phyloP scores from a whole-genome alignment of 2,888 invertebrate species.

The Pimpla rufipes region DNA sequence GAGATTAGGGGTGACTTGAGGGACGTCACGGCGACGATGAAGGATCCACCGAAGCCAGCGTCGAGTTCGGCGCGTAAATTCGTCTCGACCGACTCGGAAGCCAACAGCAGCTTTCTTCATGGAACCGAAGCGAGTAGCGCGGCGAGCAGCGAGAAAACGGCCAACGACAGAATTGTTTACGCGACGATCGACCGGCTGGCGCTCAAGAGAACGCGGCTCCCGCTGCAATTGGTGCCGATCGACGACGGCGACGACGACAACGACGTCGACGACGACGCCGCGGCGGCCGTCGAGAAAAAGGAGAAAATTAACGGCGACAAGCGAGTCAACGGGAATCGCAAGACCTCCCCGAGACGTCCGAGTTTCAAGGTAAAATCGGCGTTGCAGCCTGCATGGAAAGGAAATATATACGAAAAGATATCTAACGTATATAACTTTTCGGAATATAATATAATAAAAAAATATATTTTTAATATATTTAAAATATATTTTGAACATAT shows the following conservation, averaged over 20 bases:
- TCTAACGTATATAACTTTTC: too few species aligned
- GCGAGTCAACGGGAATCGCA: slow-evolving; percentile 53
- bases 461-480: too few species aligned
- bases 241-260: slow-evolving; percentile 72
- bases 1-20: not conserved
- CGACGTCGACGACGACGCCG: slow-evolving; percentile 61
- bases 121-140: slow-evolving; percentile 42
- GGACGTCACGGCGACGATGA: not conserved
- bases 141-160: slow-evolving; percentile 12
- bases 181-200: slow-evolving; percentile 82
- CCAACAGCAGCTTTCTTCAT: slow-evolving; percentile 63
- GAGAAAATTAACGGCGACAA: slow-evolving; percentile 58
- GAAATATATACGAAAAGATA: too few species aligned
- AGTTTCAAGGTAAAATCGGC: slow-evolving; percentile 72
- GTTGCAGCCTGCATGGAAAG: too few species aligned
- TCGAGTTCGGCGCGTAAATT: not conserved
- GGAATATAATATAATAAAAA: too few species aligned
- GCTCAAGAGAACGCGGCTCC: slow-evolving; percentile 78
- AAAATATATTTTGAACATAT: too few species aligned
- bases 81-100: not conserved
- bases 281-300: slow-evolving; percentile 55
- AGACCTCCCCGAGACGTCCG: slow-evolving; percentile 70
- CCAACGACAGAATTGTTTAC: slow-evolving; percentile 76
- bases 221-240: slow-evolving; percentile 78
- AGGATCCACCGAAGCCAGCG: not conserved